phyloP scores from a whole-genome alignment of 2,797 vertebrate species.

The Sebastes matsubarae region DNA sequence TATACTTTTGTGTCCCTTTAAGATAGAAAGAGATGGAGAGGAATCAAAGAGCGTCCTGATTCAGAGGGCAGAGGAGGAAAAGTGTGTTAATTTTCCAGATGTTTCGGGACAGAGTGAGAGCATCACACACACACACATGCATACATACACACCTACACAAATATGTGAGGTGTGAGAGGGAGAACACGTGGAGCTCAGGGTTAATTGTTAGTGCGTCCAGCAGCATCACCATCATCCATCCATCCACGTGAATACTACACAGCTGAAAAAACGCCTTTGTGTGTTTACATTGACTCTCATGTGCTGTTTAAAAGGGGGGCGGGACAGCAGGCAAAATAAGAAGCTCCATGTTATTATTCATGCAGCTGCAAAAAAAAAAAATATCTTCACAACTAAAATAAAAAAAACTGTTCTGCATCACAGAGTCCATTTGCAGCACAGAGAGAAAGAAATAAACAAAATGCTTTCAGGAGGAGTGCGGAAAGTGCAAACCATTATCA shows the following conservation, averaged over 20 bases:
- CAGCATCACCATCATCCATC: not conserved
- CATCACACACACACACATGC: slow-evolving; percentile 3
- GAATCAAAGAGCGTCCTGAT: slow-evolving; percentile 1
- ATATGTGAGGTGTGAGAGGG: slow-evolving; percentile 11
- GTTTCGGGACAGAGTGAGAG: slow-evolving; percentile 62
- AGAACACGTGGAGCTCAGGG: slow-evolving; percentile 72
- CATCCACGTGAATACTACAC: slow-evolving; percentile 79
- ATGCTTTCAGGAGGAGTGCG: slow-evolving; percentile 29
- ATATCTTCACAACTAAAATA: slow-evolving; percentile 16
- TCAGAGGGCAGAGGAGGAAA: slow-evolving; percentile 42
- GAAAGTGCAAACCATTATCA: slow-evolving; percentile 51
- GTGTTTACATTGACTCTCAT: slow-evolving; percentile 78
- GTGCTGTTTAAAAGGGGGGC: slow-evolving; percentile 69
- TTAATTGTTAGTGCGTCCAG: slow-evolving; percentile 66
- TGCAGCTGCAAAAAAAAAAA: slow-evolving; percentile 30
- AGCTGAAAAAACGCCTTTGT: slow-evolving; percentile 75
- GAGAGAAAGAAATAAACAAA: slow-evolving; percentile 11
- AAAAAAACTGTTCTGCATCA: not conserved
- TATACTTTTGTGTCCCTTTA: slow-evolving; percentile 31
- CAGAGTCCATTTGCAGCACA: slow-evolving; percentile 12
- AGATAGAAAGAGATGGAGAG: not conserved
- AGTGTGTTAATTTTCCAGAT: slow-evolving; percentile 67
- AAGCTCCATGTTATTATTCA: slow-evolving; percentile 31
- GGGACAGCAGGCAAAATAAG: slow-evolving; percentile 23
- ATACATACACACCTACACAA: not conserved